A percentile compares a stretch with the other conserved stretches of the same genome.
phyloP scores from a whole-genome alignment of 1,140 invertebrate species.

The Stegodyphus mimosarum region DNA sequence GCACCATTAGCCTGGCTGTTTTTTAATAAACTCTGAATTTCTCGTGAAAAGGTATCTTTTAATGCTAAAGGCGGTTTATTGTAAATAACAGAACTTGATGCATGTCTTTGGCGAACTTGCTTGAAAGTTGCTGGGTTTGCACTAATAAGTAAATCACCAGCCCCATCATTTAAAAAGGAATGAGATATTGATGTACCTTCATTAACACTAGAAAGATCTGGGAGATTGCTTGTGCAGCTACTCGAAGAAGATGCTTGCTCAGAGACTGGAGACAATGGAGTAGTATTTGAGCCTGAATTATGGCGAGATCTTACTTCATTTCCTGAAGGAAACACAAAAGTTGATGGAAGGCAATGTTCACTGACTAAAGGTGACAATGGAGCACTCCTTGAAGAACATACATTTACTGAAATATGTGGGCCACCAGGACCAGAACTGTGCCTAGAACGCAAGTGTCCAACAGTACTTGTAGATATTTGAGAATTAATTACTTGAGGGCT shows the following conservation, averaged over 20 bases:
- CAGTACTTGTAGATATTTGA: background rate
- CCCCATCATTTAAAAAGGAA: slow-evolving; percentile 38
- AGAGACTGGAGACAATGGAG: slow-evolving; percentile 58
- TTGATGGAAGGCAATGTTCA: slow-evolving; percentile 35
- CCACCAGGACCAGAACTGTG: slow-evolving; percentile 64
- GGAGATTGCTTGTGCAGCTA: slow-evolving; percentile 56
- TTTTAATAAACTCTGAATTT: slow-evolving; percentile 50
- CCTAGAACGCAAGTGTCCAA: slow-evolving; percentile 46
- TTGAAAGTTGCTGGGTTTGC: slow-evolving; percentile 38
- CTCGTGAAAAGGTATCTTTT: slow-evolving; percentile 38
- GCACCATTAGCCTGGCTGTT: slow-evolving; percentile 4
- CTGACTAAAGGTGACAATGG: slow-evolving; percentile 63
- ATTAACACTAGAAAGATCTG: slow-evolving; percentile 46
- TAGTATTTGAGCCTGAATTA: slow-evolving; percentile 63
- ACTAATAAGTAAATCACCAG: slow-evolving; percentile 35
- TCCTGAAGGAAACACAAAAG: slow-evolving; percentile 48
- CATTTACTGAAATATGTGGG: slow-evolving; percentile 23
- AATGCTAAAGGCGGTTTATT: slow-evolving; percentile 4
- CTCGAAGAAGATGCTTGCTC: slow-evolving; percentile 53
- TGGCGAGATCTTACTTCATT: slow-evolving; percentile 61
- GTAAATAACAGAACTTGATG: slow-evolving; percentile 51
- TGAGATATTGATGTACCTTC: slow-evolving; percentile 17
- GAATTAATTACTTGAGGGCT: slow-evolving; percentile 37
- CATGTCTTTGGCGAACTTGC: slow-evolving; percentile 34
- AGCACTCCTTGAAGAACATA: slow-evolving; percentile 60